Percentiles rank a stretch among this genome's conserved stretches.
These are phyloP conservation scores for Syngnathus rostellatus DNA, from an alignment of 2,797 vertebrate genomes.

Conservation along the genomic window DNA sequence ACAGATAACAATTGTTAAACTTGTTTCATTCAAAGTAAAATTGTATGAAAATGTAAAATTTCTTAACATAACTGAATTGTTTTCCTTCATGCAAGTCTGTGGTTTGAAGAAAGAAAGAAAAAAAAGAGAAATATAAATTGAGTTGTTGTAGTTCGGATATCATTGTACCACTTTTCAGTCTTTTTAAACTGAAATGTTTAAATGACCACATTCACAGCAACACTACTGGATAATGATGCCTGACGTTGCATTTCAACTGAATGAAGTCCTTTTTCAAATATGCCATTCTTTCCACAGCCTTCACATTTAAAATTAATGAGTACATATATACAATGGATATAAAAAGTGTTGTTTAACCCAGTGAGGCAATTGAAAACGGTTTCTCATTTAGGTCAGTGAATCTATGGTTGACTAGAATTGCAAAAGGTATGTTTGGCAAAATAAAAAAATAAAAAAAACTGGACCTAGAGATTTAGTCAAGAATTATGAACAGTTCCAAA, in stretches of 20 bases:
- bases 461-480: neutral
- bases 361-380: no score
- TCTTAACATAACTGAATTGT: neutral
- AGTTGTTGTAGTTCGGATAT: neutral
- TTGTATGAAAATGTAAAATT: no score
- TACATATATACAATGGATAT: neutral
- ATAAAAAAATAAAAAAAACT: neutral
- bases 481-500: neutral
- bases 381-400: no score
- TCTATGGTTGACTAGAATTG: no score
- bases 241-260: neutral
- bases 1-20: no score
- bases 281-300: no score
- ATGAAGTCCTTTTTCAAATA: neutral
- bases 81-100: neutral
- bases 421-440: neutral
- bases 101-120: neutral
- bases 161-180: neutral
- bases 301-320: neutral
- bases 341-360: neutral
- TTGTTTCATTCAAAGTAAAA: no score
- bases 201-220: neutral
- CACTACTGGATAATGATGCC: neutral
- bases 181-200: neutral
- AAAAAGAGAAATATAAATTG: neutral